These are phyloP conservation scores for Rambutsinella grinnellia DNA, from an alignment of 2,888 invertebrate genomes.

Conservation along the genomic window DNA sequence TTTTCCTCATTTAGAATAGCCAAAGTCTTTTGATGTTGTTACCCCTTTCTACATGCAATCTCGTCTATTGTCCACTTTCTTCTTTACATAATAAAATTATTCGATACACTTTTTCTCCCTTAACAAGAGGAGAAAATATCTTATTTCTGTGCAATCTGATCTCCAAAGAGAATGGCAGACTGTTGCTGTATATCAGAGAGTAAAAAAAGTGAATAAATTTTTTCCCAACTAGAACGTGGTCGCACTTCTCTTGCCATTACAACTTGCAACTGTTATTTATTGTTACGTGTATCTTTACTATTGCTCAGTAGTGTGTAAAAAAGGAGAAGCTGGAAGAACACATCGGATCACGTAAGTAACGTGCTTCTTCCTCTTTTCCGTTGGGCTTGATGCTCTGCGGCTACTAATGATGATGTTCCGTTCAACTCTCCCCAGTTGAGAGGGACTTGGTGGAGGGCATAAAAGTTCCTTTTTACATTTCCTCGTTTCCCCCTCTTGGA, in stretches of 20 bases:
- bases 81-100: neutral
- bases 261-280: conserved; percentile 30
- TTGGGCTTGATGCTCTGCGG: conserved; percentile 42
- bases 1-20: neutral
- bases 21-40: conserved; percentile 4
- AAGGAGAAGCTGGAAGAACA: conserved; percentile 26
- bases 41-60: too few relatives aligned
- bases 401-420: conserved; percentile 52
- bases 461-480: neutral
- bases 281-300: conserved; percentile 34
- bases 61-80: too few relatives aligned
- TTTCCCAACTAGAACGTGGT: neutral
- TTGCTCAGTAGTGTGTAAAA: conserved; percentile 16
- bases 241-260: neutral
- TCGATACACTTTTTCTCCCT: too few relatives aligned
- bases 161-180: conserved; percentile 9
- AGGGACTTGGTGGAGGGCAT: neutral
- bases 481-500: neutral
- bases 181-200: conserved; percentile 5
- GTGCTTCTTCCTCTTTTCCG: conserved; percentile 32
- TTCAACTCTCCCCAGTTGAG: neutral
- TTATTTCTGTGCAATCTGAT: neutral
- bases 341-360: conserved; percentile 49
- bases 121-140: neutral
- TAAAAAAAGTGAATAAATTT: neutral